A percentile compares a stretch with the other conserved stretches of the same genome.
Evolutionary conservation across 2,888 invertebrate species (phyloP).

Genomic region (Pogonocherus hispidulus): DNA sequence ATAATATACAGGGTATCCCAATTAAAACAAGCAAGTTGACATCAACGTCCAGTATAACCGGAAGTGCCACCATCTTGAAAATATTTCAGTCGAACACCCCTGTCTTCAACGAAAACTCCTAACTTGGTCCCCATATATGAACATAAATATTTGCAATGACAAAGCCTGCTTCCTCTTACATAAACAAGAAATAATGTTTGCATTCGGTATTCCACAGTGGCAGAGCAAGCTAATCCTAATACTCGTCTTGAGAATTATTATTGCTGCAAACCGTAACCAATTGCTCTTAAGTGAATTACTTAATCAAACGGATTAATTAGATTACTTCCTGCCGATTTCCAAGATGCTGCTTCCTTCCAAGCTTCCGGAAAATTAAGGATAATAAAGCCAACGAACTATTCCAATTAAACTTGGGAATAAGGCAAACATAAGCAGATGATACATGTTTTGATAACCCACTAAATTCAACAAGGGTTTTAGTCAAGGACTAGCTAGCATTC

Average conservation of each 20-base stretch:
- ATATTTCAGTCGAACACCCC: too few relatives aligned
- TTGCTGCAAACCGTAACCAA: conserved; percentile 3
- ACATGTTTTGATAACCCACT: conserved; percentile 25
- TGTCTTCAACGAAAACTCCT: too few relatives aligned
- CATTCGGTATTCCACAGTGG: too few relatives aligned
- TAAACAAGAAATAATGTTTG: too few relatives aligned
- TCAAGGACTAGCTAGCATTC: not conserved
- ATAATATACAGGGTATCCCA: too few relatives aligned
- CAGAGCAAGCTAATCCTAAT: conserved; percentile 1
- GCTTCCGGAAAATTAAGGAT: conserved; percentile 32
- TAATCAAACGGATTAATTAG: conserved; percentile 29
- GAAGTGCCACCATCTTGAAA: too few relatives aligned
- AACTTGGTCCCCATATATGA: too few relatives aligned
- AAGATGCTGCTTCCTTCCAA: conserved; percentile 24
- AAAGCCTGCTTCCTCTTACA: too few relatives aligned
- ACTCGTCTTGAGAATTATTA: conserved; percentile 13
- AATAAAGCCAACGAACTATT: conserved; percentile 32
- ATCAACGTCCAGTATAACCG: too few relatives aligned
- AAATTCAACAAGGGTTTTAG: conserved; percentile 12
- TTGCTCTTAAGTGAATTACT: conserved; percentile 21
- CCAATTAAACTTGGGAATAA: conserved; percentile 33
- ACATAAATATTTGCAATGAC: too few relatives aligned
- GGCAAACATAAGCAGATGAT: conserved; percentile 32
- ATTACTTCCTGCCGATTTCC: conserved; percentile 33
- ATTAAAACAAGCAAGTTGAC: too few relatives aligned